Evolutionary conservation across 2,797 vertebrate species (phyloP).

Genomic region (Neosilurus mollespiculum): DNA sequence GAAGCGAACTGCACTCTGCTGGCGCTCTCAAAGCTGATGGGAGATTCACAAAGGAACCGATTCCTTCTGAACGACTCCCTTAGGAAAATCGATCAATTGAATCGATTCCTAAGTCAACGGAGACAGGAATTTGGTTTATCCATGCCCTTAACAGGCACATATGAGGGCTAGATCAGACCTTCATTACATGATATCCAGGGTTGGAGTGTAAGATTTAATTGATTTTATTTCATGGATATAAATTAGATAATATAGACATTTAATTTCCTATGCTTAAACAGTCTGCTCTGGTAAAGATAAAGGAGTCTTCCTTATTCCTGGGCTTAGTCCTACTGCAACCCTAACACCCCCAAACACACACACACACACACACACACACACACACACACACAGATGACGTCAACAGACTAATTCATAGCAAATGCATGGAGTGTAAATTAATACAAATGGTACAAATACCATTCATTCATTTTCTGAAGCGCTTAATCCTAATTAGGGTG

Average conservation of each 20-base stretch:
- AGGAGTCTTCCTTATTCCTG: too few species aligned
- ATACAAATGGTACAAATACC: not conserved
- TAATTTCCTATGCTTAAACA: too few species aligned
- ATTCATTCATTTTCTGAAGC: too few species aligned
- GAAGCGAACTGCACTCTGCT: slow-evolving; percentile 59
- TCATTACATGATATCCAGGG: not conserved
- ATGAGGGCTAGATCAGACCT: too few species aligned
- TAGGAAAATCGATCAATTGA: not conserved
- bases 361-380: too few species aligned
- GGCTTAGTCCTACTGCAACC: not conserved
- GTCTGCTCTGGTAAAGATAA: too few species aligned
- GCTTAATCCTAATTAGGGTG: too few species aligned
- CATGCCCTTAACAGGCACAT: not conserved
- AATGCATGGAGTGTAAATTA: not conserved
- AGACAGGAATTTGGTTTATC: too few species aligned
- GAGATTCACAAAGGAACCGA: slow-evolving; percentile 2
- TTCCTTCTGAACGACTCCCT: slow-evolving; percentile 7
- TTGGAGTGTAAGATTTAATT: not conserved
- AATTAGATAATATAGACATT: not conserved
- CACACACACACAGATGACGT: not conserved
- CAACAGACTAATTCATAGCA: not conserved
- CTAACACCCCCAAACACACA: too few species aligned
- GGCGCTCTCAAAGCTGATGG: slow-evolving; percentile 29
- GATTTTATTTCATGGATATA: not conserved
- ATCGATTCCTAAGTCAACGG: not conserved